Base-by-base conservation (phyloP, 2,888 invertebrate genomes). In the Pandemis cinnamomeana region DNA sequence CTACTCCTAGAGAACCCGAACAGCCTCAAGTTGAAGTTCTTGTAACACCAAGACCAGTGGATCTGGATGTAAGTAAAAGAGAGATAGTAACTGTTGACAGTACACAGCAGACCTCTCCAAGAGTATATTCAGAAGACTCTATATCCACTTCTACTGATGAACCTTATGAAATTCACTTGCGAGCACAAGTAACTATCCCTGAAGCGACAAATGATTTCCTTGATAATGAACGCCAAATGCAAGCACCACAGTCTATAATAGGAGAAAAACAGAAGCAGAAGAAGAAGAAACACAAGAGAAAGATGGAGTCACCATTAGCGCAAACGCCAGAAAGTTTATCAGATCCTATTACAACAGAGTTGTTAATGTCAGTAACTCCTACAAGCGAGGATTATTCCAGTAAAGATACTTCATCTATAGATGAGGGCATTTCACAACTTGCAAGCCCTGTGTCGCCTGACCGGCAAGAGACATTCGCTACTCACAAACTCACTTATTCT, bases 81-180 rank as follows among this genome's bases (percentile, higher is more conserved):
- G 44, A 75, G 42, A 51, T 78, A 42, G 67, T 72, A 27, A 78
- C 79, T 60, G 72, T 76, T 13, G 82, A 93, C 84, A 76, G 76
- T 46, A 78, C 82, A 67, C 80, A 89, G 83, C 91, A 96, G 88
- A 96, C 96, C 13, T 95, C 95, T 42, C 95, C 96, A 3, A 94
- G 95, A 77, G 86, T 94, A 15, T 88, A 91, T 51, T 95, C 95
- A 68, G 94, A 93, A 78, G 92, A 92, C 78, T 93, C 93, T 0
- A 89, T 93, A 71, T 91, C 94, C 5, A 93, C 93, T 71, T 94
- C 95, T 1, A 92, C 92, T 5, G 95, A 95, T 76, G 95, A 95
- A 78, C 93, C 95, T 13, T 95, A 95, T 78, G 96, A 96, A 91
- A 92, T 96, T n/a, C 95, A 95, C 78, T 91, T 96, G 44, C 88